Conservation (phyloP, 2,113 vertebrate genomes). For the Fukomys damarensis region DNA sequence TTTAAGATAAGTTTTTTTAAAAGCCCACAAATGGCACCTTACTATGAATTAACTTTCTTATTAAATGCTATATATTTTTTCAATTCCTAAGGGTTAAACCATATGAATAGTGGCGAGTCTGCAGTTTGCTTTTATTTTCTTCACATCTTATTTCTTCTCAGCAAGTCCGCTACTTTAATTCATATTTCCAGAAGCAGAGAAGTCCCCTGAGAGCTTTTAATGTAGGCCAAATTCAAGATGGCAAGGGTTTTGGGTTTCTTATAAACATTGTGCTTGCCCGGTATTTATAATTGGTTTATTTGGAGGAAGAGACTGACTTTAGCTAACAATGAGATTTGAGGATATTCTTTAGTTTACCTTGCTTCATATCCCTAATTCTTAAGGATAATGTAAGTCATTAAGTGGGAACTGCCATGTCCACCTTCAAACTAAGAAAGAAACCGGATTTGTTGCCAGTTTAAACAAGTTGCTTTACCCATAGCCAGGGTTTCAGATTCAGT, state of each 20-base stretch:
- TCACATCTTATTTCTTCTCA: not conserved
- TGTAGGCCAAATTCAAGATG: not conserved
- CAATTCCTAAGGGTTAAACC: constrained; percentile 23
- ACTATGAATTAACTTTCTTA: constrained; percentile 40
- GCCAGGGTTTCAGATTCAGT: not conserved
- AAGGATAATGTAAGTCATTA: constrained; percentile 3
- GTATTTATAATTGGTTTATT: constrained; percentile 8
- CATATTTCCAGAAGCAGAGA: constrained; percentile 46
- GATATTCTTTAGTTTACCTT: constrained; percentile 4
- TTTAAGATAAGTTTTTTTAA: not conserved
- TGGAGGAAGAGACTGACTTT: not conserved
- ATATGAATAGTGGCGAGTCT: not conserved
- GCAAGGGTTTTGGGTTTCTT: not conserved
- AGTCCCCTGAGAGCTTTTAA: constrained; percentile 3
- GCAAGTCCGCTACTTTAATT: not conserved
- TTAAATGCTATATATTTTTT: not conserved
- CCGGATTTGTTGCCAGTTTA: not conserved
- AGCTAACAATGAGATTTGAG: not conserved
- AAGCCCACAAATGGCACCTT: constrained; percentile 18
- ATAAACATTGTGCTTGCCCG: not conserved
- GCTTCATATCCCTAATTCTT: constrained; percentile 9
- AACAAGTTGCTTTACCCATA: not conserved
- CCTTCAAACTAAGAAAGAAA: not conserved
- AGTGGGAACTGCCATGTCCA: not conserved
- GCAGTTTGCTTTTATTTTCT: constrained; percentile 33